Conservation (phyloP, 2,113 vertebrate genomes). For the Mesocricetus auratus region DNA sequence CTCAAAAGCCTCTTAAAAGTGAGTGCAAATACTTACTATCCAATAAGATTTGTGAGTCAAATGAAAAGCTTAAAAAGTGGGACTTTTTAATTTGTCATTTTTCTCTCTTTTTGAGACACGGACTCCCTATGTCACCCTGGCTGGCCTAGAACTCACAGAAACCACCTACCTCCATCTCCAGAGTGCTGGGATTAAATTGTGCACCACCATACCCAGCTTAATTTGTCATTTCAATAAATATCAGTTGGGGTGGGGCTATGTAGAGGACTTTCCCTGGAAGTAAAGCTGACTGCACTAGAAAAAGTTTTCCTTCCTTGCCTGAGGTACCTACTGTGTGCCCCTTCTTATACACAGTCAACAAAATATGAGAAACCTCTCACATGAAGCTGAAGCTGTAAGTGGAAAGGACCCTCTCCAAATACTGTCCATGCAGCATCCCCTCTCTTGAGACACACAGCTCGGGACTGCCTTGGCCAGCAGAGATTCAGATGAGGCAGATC, state of each 20-base stretch:
- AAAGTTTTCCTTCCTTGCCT: neutral
- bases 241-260: neutral
- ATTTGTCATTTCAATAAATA: neutral
- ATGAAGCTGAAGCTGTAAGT: neutral
- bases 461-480: neutral
- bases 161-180: neutral
- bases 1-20: neutral
- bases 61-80: neutral
- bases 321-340: neutral
- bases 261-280: neutral
- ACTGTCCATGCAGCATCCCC: rapidly evolving
- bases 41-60: neutral
- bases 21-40: neutral
- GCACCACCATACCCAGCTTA: neutral
- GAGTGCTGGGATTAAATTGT: neutral
- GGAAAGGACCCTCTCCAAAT: neutral
- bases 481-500: neutral
- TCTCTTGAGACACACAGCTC: rapidly evolving
- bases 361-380: neutral
- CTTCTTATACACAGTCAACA: neutral
- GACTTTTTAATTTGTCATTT: neutral
- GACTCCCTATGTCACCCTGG: neutral
- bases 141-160: neutral
- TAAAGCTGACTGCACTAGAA: neutral
- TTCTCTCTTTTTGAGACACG: neutral